Evolutionary conservation across 2,113 vertebrate species (phyloP).

Genomic region (Eira barbara): DNA sequence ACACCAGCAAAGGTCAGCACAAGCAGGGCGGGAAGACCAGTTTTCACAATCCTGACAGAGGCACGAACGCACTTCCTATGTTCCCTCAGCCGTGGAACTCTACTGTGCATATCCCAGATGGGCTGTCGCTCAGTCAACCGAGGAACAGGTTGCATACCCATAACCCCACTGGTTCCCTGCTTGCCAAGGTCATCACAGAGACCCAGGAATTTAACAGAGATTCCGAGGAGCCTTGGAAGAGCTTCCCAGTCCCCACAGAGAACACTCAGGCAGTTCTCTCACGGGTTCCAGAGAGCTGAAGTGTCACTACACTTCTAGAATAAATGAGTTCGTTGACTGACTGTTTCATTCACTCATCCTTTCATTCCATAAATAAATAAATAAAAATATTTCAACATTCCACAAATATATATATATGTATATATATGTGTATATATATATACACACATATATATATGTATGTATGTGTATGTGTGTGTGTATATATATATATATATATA

Average conservation of each 20-base stretch:
- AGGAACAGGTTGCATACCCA: background rate
- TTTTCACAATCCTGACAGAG: background rate
- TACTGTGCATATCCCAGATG: background rate
- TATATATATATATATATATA: background rate
- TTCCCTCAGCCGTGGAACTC: background rate
- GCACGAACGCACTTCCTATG: background rate
- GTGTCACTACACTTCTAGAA: background rate
- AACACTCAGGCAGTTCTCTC: background rate
- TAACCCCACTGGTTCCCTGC: background rate
- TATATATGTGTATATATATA: background rate
- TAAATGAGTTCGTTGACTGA: background rate
- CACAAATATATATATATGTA: background rate
- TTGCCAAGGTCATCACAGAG: background rate
- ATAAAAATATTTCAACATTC: no score
- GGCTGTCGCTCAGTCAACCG: background rate
- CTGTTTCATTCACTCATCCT: background rate
- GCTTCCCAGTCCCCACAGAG: background rate
- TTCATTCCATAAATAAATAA: background rate
- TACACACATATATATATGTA: background rate
- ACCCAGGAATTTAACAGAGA: conserved; percentile 14
- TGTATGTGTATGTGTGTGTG: no score
- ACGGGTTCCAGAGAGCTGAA: background rate
- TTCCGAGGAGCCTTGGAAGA: background rate
- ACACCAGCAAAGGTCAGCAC: background rate
- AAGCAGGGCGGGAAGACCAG: background rate